phyloP scores from a whole-genome alignment of 2,113 vertebrate species.

The Arizona elegans region DNA sequence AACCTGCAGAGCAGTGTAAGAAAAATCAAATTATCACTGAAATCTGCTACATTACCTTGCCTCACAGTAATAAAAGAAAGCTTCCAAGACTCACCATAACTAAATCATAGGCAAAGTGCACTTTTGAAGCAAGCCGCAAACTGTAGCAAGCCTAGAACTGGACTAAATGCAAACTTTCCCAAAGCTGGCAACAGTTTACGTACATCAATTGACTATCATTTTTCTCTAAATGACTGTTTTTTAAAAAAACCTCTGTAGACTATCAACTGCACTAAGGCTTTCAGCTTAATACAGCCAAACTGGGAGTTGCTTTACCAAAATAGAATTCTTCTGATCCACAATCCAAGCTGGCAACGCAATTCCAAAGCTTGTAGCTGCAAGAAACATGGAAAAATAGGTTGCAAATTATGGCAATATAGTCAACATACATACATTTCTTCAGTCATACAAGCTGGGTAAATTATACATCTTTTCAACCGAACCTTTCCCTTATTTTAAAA shows the following conservation, averaged over 20 bases:
- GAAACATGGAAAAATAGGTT: constrained; percentile 26
- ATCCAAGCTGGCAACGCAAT: constrained; percentile 98
- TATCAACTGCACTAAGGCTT: background rate
- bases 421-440: background rate
- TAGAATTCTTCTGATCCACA: constrained; percentile 98
- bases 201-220: background rate
- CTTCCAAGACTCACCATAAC: background rate
- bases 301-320: constrained; percentile 79
- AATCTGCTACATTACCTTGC: background rate
- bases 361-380: constrained; percentile 90
- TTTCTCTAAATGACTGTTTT: background rate
- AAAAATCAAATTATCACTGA: background rate
- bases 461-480: background rate
- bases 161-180: background rate
- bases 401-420: background rate
- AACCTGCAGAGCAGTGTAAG: background rate
- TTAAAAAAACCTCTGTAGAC: background rate
- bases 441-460: background rate
- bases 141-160: background rate
- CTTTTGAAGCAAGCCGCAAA: background rate
- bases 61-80: background rate
- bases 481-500: background rate
- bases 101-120: background rate
- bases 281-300: background rate
- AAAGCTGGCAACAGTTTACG: background rate